Base-by-base conservation (phyloP, 2,113 vertebrate genomes). In the Pachycephala philippinensis region DNA sequence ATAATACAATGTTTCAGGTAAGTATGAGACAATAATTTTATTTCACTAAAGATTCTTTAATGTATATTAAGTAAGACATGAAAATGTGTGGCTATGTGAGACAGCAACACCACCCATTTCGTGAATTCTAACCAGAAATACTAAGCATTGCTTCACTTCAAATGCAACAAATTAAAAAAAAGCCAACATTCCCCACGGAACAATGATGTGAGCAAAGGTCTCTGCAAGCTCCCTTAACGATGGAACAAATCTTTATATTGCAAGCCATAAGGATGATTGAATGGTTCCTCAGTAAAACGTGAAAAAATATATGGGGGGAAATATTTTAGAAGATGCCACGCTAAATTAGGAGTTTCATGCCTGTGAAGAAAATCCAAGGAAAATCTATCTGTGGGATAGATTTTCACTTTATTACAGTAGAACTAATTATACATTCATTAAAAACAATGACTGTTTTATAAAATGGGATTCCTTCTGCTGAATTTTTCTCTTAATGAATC, bases 171-270 rank as follows among this genome's bases (percentile, higher is more conserved):
- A 54, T 10, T 6, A 15, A 50, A 49, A 71, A 95, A 77, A 60
- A 10, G 8, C 16, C 13, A 79, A 10, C 72, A 39, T 50, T 95
- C 84, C 65, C 57, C n/a, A 27, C 0, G 30, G 87, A 91, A 76
- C 56, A 86, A 75, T 83, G 72, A 84, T 37, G 65, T 13, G 64
- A 94, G 76, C 72, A 92, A 95, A 93, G 89, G 53, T 93, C 70
- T 79, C 44, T 78, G 53, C 13, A 70, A 89, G 60, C 79, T 84
- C 65, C 84, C 39, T 90, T 90, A 95, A 88, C 0, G 6, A 85
- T 78, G 53, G 92, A 95, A 83, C 70, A 92, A 94, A 93, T 90
- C 61, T 88, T 93, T 87, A 84, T 60, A 84, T 17, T 66, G 28
- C 53, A 81, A 87, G 31, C 28, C 45, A 57, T 84, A 82, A 84